Conservation (phyloP, 1,140 invertebrate genomes). For the Drosophila simulans region DNA sequence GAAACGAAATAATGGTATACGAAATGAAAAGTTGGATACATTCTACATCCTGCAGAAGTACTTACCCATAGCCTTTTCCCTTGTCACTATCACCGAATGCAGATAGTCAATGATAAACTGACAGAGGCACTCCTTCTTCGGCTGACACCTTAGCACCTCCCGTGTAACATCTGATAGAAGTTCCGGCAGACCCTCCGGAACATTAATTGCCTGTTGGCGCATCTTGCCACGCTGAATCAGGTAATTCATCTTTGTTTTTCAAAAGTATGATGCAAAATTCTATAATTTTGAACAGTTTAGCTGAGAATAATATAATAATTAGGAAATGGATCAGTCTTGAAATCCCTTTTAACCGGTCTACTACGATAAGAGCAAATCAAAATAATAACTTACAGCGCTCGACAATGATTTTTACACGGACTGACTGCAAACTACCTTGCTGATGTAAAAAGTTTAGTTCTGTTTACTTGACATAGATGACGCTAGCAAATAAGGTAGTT, state of each 20-base stretch:
- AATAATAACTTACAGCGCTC: neutral
- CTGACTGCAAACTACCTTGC: neutral
- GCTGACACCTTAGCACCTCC: conserved; percentile 88
- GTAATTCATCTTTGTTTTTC: conserved; percentile 61
- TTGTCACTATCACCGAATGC: conserved; percentile 88
- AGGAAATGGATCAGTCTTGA: neutral
- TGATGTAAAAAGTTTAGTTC: neutral
- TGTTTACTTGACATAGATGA: neutral
- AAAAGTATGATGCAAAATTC: conserved; percentile 1
- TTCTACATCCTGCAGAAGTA: neutral
- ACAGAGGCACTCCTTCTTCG: conserved; percentile 86
- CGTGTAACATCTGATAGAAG: conserved; percentile 89
- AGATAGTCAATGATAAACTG: conserved; percentile 89
- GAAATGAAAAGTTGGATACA: neutral
- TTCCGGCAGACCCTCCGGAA: conserved; percentile 88
- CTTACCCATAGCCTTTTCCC: conserved; percentile 85
- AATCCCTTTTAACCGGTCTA: neutral
- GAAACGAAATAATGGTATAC: neutral
- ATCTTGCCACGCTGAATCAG: conserved; percentile 74
- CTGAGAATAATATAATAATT: neutral
- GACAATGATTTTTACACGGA: neutral
- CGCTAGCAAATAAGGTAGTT: neutral
- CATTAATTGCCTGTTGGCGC: conserved; percentile 73
- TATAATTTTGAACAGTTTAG: conserved; percentile 41
- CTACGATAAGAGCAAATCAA: neutral